Percentiles rank a stretch among this genome's conserved stretches.
Evolutionary conservation across 2,888 invertebrate genomes (phyloP).

Genomic region (Ecdyonurus torrentis): DNA sequence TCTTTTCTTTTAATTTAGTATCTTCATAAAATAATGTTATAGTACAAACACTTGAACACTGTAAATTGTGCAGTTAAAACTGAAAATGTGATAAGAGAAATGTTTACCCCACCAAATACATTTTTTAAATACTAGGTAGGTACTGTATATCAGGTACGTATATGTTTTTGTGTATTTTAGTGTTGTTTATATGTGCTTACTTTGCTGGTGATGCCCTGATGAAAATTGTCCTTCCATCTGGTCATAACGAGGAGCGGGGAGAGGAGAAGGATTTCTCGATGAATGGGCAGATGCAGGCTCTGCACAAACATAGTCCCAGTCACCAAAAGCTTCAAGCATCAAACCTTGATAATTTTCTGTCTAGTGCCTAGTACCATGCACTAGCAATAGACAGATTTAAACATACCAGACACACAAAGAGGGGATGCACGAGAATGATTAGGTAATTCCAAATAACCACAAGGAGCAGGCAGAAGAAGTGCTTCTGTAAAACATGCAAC

Average conservation of each 20-base stretch:
- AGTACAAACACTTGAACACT: too few species aligned
- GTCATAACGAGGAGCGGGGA: slow-evolving; percentile 26
- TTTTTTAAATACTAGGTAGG: too few species aligned
- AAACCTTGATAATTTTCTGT: not conserved
- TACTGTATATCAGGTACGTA: too few species aligned
- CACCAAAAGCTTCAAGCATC: not conserved
- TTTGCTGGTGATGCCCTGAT: slow-evolving; percentile 13
- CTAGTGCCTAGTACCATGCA: not conserved
- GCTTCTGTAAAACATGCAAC: not conserved
- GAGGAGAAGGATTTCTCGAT: slow-evolving; percentile 32
- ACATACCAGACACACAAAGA: not conserved
- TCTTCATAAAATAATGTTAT: too few species aligned
- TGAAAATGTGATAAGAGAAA: too few species aligned
- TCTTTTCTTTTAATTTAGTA: too few species aligned
- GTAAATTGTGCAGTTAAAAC: too few species aligned
- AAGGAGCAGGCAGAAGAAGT: not conserved
- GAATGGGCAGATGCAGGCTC: slow-evolving; percentile 24
- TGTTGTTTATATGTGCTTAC: not conserved
- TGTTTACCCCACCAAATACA: too few species aligned
- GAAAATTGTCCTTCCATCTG: slow-evolving; percentile 25
- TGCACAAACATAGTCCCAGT: slow-evolving; percentile 11
- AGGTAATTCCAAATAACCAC: not conserved
- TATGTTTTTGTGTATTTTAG: too few species aligned
- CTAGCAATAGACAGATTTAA: not conserved
- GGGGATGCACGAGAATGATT: not conserved